phyloP scores from a whole-genome alignment of 2,888 invertebrate species.

The Atherix ibis region DNA sequence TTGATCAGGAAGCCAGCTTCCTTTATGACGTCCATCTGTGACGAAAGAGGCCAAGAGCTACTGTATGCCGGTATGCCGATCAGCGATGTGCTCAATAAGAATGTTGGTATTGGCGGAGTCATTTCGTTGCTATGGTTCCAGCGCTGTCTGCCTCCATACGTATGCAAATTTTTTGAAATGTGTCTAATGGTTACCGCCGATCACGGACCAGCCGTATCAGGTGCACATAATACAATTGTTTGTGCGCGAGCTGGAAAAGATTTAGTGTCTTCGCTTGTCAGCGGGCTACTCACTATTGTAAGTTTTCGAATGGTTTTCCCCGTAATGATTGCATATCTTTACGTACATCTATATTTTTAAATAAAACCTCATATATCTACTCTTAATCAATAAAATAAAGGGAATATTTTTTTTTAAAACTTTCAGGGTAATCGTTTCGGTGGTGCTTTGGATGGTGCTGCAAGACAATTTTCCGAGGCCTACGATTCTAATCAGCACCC shows the following conservation, averaged over 20 bases:
- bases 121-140: constrained; percentile 98
- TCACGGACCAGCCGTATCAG: constrained; percentile 97
- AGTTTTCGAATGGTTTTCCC: constrained; percentile 37
- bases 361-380: too few relatives aligned
- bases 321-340: too few relatives aligned
- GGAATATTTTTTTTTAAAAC: too few relatives aligned
- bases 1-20: constrained; percentile 97
- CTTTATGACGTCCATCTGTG: constrained; percentile 98
- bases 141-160: constrained; percentile 82
- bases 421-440: constrained; percentile 96
- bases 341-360: too few relatives aligned
- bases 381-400: too few relatives aligned
- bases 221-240: constrained; percentile 97
- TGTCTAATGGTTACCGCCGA: constrained; percentile 97
- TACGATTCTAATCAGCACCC: constrained; percentile 89
- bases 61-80: constrained; percentile 91
- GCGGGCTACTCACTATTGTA: constrained; percentile 92
- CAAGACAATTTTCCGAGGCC: constrained; percentile 91
- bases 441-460: constrained; percentile 96
- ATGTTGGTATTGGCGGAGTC: constrained; percentile 95
- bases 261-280: constrained; percentile 87
- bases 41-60: constrained; percentile 94
- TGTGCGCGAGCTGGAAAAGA: constrained; percentile 96
- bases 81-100: constrained; percentile 76
- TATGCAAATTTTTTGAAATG: constrained; percentile 96